Evolutionary conservation across 2,113 vertebrate species (phyloP).

Genomic region (Anas platyrhynchos): DNA sequence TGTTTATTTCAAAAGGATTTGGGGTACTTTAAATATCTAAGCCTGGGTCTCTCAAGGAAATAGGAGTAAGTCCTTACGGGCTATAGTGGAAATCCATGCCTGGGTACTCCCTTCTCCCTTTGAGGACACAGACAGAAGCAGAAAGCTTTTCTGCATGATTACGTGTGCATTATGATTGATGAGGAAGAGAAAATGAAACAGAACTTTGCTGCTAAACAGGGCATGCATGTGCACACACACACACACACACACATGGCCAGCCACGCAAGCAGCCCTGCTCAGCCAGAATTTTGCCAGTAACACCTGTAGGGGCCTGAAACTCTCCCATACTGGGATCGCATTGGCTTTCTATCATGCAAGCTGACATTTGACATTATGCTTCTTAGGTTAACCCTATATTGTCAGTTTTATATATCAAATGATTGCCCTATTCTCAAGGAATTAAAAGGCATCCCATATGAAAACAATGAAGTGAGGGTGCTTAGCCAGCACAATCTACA

Average conservation of each 20-base stretch:
- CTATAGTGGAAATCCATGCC: background rate
- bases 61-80: background rate
- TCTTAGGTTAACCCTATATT: background rate
- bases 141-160: background rate
- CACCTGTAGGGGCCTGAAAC: background rate
- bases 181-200: background rate
- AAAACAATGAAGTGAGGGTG: background rate
- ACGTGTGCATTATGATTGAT: background rate
- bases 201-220: background rate
- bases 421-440: background rate
- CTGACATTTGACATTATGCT: background rate
- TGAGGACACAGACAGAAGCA: background rate
- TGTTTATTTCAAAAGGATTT: background rate
- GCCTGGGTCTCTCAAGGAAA: background rate
- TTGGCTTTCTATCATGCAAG: background rate
- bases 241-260: too few relatives aligned
- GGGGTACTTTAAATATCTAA: background rate
- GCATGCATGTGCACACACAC: background rate
- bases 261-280: background rate
- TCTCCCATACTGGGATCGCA: background rate
- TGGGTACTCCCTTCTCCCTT: background rate
- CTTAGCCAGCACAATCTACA: background rate
- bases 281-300: background rate
- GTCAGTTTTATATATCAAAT: background rate
- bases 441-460: background rate